A percentile compares a stretch with the other conserved stretches of the same genome.
These are phyloP conservation scores for Ectropis grisescens DNA, from an alignment of 1,140 invertebrate genomes.

Conservation along the genomic window DNA sequence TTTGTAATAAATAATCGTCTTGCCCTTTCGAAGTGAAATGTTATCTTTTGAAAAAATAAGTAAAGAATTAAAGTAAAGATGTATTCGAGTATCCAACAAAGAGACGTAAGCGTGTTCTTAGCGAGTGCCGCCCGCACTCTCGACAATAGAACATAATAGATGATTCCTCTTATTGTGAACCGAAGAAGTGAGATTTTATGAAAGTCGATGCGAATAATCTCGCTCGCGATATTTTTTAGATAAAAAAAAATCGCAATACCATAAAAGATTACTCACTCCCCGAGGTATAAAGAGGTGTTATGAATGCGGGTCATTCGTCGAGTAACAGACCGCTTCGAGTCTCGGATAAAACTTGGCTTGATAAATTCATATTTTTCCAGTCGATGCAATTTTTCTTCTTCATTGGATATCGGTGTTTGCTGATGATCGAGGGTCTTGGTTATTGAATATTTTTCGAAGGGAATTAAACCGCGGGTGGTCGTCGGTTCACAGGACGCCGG, in stretches of 20 bases:
- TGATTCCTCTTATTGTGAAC: constrained; percentile 24
- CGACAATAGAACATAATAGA: constrained; percentile 29
- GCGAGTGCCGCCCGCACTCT: constrained; percentile 11
- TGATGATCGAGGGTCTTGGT: constrained; percentile 31
- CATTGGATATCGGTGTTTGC: constrained; percentile 20
- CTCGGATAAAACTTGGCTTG: background rate
- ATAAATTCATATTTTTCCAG: constrained; percentile 12
- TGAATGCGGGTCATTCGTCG: no score
- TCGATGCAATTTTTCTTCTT: constrained; percentile 21
- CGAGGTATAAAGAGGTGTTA: no score
- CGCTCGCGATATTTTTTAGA: constrained; percentile 2
- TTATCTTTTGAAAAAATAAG: no score
- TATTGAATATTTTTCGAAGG: constrained; percentile 61
- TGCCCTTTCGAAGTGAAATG: no score
- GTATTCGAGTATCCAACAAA: no score
- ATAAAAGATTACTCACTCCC: constrained; percentile 4
- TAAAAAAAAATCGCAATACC: background rate
- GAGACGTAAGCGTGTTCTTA: no score
- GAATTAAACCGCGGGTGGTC: constrained; percentile 35
- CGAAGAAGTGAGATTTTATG: constrained; percentile 20
- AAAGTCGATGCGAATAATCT: constrained; percentile 19
- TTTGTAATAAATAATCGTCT: no score
- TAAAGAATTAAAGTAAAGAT: no score
- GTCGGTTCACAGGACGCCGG: constrained; percentile 38
- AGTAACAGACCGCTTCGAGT: no score